phyloP scores from a whole-genome alignment of 2,888 invertebrate genomes.

The Eugnorisma glareosa region DNA sequence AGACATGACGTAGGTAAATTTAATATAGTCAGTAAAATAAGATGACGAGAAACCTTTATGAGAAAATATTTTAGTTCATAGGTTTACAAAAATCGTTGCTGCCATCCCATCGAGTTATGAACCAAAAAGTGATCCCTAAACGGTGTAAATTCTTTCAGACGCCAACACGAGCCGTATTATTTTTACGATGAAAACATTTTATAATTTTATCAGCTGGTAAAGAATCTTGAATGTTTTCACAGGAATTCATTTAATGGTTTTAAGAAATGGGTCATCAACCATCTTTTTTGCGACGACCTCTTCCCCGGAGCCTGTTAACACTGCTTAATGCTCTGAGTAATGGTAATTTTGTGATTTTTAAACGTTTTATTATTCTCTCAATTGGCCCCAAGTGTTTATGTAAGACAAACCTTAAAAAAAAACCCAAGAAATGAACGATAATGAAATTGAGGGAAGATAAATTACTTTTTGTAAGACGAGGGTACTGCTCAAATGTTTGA shows the following conservation, averaged over 20 bases:
- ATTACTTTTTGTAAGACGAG: background rate
- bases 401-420: background rate
- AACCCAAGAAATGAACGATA: background rate
- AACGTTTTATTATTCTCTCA: background rate
- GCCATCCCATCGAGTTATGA: background rate
- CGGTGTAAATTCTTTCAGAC: background rate
- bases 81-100: background rate
- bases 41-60: background rate
- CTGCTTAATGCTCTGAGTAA: slow-evolving; percentile 66
- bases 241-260: slow-evolving; percentile 8
- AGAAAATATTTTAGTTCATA: background rate
- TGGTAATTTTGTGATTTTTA: slow-evolving; percentile 47
- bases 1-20: background rate
- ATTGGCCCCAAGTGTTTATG: background rate
- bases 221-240: slow-evolving; percentile 11
- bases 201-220: background rate
- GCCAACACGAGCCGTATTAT: background rate
- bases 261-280: background rate
- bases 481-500: background rate
- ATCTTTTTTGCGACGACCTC: slow-evolving; percentile 38
- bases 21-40: background rate
- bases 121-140: background rate
- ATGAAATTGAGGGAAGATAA: background rate
- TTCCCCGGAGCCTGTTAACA: slow-evolving; percentile 46
- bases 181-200: background rate